Conservation (phyloP, 2,888 invertebrate species). For the Conistra vaccinii region DNA sequence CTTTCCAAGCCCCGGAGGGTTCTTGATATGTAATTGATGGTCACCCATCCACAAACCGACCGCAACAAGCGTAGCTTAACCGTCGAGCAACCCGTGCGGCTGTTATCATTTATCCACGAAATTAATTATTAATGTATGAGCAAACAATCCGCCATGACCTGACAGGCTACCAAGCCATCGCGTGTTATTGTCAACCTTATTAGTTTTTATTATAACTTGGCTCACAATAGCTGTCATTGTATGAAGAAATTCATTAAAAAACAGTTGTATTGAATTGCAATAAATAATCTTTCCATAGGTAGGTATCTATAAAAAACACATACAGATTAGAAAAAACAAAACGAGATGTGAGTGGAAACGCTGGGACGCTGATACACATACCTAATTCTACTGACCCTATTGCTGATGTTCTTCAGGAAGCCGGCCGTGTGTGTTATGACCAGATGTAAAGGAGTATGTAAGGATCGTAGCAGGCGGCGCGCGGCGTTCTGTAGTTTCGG, state of each 20-base stretch:
- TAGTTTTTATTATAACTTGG: conserved; percentile 31
- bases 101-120: background rate
- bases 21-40: background rate
- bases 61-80: background rate
- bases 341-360: background rate
- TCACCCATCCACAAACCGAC: background rate
- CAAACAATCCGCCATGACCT: conserved; percentile 36
- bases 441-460: background rate
- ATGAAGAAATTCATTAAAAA: background rate
- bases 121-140: conserved; percentile 19
- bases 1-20: background rate
- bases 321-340: background rate
- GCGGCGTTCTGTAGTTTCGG: no score
- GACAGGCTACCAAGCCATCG: conserved; percentile 3
- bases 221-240: background rate
- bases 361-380: background rate
- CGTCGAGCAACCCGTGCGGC: background rate
- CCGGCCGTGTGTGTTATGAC: no score
- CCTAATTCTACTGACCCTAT: background rate
- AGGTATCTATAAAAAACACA: background rate
- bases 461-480: background rate
- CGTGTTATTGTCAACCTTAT: conserved; percentile 32
- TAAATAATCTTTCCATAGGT: background rate
- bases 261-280: background rate
- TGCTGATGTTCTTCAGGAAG: background rate